Evolutionary conservation across 2,888 invertebrate genomes (phyloP).

Genomic region (Spodoptera exigua): DNA sequence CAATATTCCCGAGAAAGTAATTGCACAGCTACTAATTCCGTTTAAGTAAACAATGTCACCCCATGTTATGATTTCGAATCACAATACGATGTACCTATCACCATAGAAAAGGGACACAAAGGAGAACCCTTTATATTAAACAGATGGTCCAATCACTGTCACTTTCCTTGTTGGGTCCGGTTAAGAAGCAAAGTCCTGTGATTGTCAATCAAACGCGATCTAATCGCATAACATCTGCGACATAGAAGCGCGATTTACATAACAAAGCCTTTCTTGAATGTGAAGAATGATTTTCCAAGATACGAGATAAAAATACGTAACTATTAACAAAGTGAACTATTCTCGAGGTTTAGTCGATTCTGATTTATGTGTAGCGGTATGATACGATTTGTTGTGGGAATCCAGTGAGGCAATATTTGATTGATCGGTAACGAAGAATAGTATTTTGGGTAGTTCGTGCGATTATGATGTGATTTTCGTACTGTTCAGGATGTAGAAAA

Average conservation of each 20-base stretch:
- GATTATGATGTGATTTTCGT: too few relatives aligned
- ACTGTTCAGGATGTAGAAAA: too few relatives aligned
- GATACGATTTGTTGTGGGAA: too few relatives aligned
- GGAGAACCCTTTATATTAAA: constrained; percentile 2
- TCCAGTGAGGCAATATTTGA: too few relatives aligned
- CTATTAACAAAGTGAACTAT: too few relatives aligned
- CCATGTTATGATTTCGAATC: too few relatives aligned
- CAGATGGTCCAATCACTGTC: constrained; percentile 18
- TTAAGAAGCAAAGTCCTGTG: constrained; percentile 13
- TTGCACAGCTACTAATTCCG: neutral
- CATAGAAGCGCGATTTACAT: constrained; percentile 39
- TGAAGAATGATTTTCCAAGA: constrained; percentile 4
- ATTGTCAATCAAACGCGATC: constrained; percentile 30
- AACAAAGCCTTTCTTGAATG: constrained; percentile 28
- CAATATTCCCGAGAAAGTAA: too few relatives aligned
- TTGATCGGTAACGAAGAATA: too few relatives aligned
- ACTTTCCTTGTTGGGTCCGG: constrained; percentile 6
- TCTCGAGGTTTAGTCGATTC: too few relatives aligned
- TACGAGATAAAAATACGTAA: neutral
- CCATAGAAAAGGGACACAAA: neutral
- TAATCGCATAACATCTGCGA: constrained; percentile 9
- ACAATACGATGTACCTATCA: neutral
- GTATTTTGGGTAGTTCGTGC: too few relatives aligned
- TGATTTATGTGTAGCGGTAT: too few relatives aligned
- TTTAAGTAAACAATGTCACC: neutral